A percentile compares a stretch with the other conserved stretches of the same genome.
phyloP scores from a whole-genome alignment of 2,888 invertebrate species.

The Pristionchus arcanus region DNA sequence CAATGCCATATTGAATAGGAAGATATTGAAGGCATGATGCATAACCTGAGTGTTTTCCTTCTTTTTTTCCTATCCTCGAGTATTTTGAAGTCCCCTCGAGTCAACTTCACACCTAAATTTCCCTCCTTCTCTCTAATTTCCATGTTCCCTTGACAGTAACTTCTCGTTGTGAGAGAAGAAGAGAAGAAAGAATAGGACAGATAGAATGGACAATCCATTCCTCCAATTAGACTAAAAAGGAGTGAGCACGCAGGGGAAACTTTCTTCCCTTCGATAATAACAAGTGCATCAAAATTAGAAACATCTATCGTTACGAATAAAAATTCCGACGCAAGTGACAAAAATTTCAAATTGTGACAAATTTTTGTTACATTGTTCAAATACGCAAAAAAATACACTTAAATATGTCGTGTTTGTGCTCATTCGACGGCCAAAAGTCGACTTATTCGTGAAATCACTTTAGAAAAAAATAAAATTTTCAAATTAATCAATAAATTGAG shows the following conservation, averaged over 20 bases:
- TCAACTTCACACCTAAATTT: slow-evolving; percentile 9
- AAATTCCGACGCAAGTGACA: no score
- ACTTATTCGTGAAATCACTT: no score
- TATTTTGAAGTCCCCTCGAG: neutral
- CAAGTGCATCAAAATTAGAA: slow-evolving; percentile 2
- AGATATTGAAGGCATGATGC: slow-evolving; percentile 75
- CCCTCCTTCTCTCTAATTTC: slow-evolving; percentile 3
- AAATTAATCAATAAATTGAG: no score
- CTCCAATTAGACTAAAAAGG: neutral
- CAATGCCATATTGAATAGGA: slow-evolving; percentile 76
- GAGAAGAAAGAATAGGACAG: slow-evolving; percentile 14
- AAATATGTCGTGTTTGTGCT: no score
- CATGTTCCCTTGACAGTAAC: slow-evolving; percentile 35
- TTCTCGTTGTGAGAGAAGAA: neutral
- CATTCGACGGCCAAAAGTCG: no score
- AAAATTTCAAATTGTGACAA: no score
- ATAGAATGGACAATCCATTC: neutral
- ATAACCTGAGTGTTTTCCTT: slow-evolving; percentile 63
- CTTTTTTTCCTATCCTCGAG: neutral
- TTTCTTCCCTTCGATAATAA: slow-evolving; percentile 5
- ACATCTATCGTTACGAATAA: no score
- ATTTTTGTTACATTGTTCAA: no score
- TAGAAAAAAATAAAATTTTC: no score
- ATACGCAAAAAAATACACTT: no score
- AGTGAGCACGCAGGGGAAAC: slow-evolving; percentile 7